Conservation (phyloP, 2,113 vertebrate species). For the Hippopotamus amphibius region DNA sequence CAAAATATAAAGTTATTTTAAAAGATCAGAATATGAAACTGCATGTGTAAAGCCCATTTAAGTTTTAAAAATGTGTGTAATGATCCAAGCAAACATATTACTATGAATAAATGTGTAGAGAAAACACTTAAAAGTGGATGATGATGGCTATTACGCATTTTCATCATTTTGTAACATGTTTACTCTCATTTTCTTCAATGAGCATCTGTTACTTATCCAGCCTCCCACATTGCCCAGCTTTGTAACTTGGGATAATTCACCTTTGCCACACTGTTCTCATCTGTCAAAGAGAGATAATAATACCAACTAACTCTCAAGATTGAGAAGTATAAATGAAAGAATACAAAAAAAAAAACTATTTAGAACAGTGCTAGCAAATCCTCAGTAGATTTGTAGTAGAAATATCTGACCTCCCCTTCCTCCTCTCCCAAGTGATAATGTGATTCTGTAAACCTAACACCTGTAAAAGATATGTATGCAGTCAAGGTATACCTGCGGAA, state of each 20-base stretch:
- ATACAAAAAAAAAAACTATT: too few relatives aligned
- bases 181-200: neutral
- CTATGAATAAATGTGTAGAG: neutral
- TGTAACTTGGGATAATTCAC: neutral
- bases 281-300: neutral
- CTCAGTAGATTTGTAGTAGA: neutral
- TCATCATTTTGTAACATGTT: neutral
- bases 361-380: neutral
- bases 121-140: neutral
- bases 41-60: neutral
- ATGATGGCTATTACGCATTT: neutral
- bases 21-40: neutral
- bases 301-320: neutral
- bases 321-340: neutral
- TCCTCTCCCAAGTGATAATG: neutral
- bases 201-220: too few relatives aligned
- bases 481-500: neutral
- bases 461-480: neutral
- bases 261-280: neutral
- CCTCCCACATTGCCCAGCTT: neutral
- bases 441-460: neutral
- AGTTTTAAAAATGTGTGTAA: neutral
- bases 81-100: neutral
- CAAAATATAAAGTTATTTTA: neutral
- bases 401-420: neutral